phyloP scores from a whole-genome alignment of 2,113 vertebrate genomes.

The Muscicapa adusta region DNA sequence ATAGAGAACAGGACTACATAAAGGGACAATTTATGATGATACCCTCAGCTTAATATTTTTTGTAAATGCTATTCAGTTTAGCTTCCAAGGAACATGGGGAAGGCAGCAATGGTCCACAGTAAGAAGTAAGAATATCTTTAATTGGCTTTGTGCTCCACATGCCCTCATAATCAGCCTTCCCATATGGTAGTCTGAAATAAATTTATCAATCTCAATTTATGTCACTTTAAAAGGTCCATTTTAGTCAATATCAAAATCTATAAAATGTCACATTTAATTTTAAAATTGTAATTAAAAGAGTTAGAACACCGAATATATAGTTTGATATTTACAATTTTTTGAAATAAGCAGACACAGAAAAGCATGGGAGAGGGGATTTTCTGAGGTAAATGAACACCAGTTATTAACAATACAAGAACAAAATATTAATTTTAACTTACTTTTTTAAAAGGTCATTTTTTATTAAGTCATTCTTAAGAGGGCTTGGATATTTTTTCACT shows the following conservation, averaged over 20 bases:
- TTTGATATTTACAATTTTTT: constrained; percentile 37
- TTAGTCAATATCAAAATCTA: constrained; percentile 35
- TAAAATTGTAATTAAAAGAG: constrained; percentile 22
- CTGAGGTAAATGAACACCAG: neutral
- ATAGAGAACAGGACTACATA: neutral
- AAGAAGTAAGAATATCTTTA: constrained; percentile 53
- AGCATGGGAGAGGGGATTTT: neutral
- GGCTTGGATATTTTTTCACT: constrained; percentile 4
- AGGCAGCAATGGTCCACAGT: constrained; percentile 11
- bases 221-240: constrained; percentile 44
- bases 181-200: constrained; percentile 63
- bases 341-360: neutral
- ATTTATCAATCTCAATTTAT: constrained; percentile 52
- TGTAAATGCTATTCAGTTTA: neutral
- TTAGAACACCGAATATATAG: neutral
- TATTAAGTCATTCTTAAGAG: constrained; percentile 20
- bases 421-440: neutral
- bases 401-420: constrained; percentile 23
- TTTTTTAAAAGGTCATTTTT: constrained; percentile 24
- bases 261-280: constrained; percentile 48
- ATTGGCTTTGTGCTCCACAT: constrained; percentile 63
- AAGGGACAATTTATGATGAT: constrained; percentile 1
- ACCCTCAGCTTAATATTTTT: constrained; percentile 34
- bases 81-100: neutral
- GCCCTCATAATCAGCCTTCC: constrained; percentile 51